Base-by-base conservation (phyloP, 2,797 vertebrate species). In the Echiichthys vipera region DNA sequence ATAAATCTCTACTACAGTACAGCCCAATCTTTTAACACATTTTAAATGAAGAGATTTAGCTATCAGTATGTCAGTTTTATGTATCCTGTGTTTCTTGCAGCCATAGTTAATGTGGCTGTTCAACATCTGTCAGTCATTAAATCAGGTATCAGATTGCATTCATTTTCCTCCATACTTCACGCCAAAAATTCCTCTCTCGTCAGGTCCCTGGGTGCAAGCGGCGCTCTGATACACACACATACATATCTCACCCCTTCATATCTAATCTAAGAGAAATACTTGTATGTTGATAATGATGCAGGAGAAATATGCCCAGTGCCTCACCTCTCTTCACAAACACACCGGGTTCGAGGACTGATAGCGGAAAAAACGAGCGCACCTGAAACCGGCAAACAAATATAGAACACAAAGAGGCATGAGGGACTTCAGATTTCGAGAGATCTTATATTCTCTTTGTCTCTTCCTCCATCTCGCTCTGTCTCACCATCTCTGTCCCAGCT, bases 381-480 rank as follows among this genome's bases (percentile, higher is more conserved):
- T 71, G 67, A 77, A 81, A 87, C 65, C 43, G 24, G 8, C 7
- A 25, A 78, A 82, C 82, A 88, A 85, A 86, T 84, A 79, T 74
- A 69, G 74, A 83, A 74, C 83, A 85, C 84, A 85, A 88, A 83
- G 58, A 81, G 70, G 40, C 78, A 78, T 7, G 43, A 55, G 86
- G 82, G 87, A 84, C 74, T 64, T 74, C 68, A 78, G 74, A 85
- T 74, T 82, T 70, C 3, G 6, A 81, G 67, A 86, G 80, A 85
- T 88, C 68, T 82, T 59, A 18, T 61, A 84, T 88, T 88, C 84
- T 78, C 84, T 89, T 90, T 88, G 80, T 89, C 71, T 84, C 24
- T 70, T 55, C 77, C 32, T 68, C 67, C 49, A 37, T 18, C 74
- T 76, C 55, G 1, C n/a, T 53, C 30, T 45, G 32, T 67, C 69